Evolutionary conservation across 2,888 invertebrate genomes (phyloP), one percentile per base, ranked within the genome.

Genomic region (Nemotelus nigrinus): DNA sequence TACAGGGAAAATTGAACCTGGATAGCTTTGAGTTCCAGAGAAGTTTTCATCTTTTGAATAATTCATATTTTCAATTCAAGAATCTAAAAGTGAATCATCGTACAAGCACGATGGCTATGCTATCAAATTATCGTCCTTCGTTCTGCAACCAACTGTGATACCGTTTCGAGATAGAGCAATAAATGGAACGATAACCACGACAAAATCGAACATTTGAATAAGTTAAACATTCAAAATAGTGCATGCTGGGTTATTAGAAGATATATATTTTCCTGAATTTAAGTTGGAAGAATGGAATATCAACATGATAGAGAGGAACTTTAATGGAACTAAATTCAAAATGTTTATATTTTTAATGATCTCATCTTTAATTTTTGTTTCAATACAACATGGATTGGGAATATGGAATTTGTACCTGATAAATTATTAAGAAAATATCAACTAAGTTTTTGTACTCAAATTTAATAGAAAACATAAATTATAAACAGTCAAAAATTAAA

Each of bases 41-140:
- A 78, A 77, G 45, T 78, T 77, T 70, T 67, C 77, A 71, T 74
- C 77, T 71, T 77, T 74, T 78, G 78, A 77, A 78, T 78, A 50
- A 78, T 78, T 78, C 78, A 78, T 78, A 78, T 70, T 72, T 76
- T 77, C 74, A 53, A 53, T 75, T 60, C 53, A 60, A 43, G 60
- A 58, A 58, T 72, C 58, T 60, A 6, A 44, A 44, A 50, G 50
- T 68, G 43, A 63, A 63, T 63, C 41, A 63, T 43, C 7, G 63
- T 7, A 5, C 63, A 4, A 63, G 63, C 25, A 25, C 25, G 25
- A 25, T 25, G 25, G 25, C 25, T 25, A 25, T 25, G 25, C 25
- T 25, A 25, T 25, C 25, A 25, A 25, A 25, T 25, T 25, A 25
- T 25, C 25, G 25, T 25, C 25, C 58, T 58, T 58, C 58, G n/a